phyloP scores from a whole-genome alignment of 2,888 invertebrate genomes.

The Melangyna quadrimaculata region DNA sequence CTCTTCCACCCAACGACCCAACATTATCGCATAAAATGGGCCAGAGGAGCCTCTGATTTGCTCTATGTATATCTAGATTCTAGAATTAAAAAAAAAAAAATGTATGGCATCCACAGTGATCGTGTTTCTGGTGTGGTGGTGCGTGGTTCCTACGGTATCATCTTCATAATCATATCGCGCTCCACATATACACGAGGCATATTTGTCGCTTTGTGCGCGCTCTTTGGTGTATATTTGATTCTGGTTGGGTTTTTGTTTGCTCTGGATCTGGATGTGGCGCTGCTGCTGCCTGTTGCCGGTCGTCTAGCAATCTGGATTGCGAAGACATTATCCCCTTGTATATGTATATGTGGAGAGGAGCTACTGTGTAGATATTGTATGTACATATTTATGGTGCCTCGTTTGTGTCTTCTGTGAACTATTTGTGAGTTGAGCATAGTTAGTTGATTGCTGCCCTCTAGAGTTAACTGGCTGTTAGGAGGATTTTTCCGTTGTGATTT shows the following conservation, averaged over 20 bases:
- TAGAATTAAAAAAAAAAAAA: slow-evolving; percentile 20
- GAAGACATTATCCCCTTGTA: slow-evolving; percentile 49
- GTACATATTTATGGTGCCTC: slow-evolving; percentile 29
- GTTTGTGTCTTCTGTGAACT: slow-evolving; percentile 59
- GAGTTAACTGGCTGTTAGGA: slow-evolving; percentile 78
- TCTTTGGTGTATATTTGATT: slow-evolving; percentile 48
- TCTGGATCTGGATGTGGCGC: neutral
- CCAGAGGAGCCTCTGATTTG: slow-evolving; percentile 41
- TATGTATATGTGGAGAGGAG: slow-evolving; percentile 76
- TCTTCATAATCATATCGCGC: slow-evolving; percentile 45
- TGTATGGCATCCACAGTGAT: slow-evolving; percentile 39
- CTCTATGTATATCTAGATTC: slow-evolving; percentile 56
- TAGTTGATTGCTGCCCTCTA: slow-evolving; percentile 81
- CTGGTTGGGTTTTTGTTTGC: slow-evolving; percentile 3
- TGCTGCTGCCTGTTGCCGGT: slow-evolving; percentile 4
- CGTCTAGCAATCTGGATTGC: slow-evolving; percentile 45
- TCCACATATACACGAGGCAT: slow-evolving; percentile 44
- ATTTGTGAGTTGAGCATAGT: slow-evolving; percentile 75
- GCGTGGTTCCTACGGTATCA: slow-evolving; percentile 50
- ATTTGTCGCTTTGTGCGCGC: slow-evolving; percentile 15
- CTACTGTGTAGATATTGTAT: slow-evolving; percentile 73
- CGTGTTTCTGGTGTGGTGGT: slow-evolving; percentile 49
- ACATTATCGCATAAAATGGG: slow-evolving; percentile 52
- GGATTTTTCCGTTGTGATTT: slow-evolving; percentile 74
- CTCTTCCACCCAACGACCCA: slow-evolving; percentile 49